A percentile compares a stretch with the other conserved stretches of the same genome.
Evolutionary conservation across 2,888 invertebrate genomes (phyloP).

Genomic region (Malthinus flaveolus): DNA sequence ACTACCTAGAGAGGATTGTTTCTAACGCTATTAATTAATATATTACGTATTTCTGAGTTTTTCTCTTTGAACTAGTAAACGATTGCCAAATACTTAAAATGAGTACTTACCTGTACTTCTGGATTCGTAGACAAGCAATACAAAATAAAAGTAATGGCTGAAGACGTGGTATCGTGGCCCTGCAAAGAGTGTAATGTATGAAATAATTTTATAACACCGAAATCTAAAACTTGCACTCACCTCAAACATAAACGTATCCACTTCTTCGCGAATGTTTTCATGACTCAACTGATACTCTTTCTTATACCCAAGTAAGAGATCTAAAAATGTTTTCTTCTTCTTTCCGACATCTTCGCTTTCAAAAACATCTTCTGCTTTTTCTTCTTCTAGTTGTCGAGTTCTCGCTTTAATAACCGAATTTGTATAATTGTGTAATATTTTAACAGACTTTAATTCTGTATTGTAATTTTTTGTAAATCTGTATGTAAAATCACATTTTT

Average conservation of each 20-base stretch:
- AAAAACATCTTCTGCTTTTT: neutral
- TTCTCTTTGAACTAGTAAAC: no score
- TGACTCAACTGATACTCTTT: slow-evolving; percentile 53
- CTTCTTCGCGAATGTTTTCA: slow-evolving; percentile 67
- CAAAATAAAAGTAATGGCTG: slow-evolving; percentile 55
- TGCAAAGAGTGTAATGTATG: slow-evolving; percentile 34
- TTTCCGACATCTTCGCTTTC: slow-evolving; percentile 43
- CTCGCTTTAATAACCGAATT: slow-evolving; percentile 60
- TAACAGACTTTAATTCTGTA: slow-evolving; percentile 56
- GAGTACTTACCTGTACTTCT: slow-evolving; percentile 49
- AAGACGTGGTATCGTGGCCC: slow-evolving; percentile 58
- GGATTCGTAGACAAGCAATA: slow-evolving; percentile 53
- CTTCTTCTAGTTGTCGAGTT: slow-evolving; percentile 45
- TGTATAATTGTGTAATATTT: slow-evolving; percentile 58
- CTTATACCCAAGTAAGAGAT: slow-evolving; percentile 57
- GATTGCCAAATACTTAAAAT: no score
- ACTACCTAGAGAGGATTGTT: no score
- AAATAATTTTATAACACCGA: neutral
- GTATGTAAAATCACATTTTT: slow-evolving; percentile 52
- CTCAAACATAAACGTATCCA: slow-evolving; percentile 76
- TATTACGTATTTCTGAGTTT: no score
- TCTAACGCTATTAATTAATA: no score
- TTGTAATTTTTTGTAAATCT: slow-evolving; percentile 63
- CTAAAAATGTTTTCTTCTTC: slow-evolving; percentile 69
- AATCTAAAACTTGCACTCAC: slow-evolving; percentile 48